Evolutionary conservation across 92 coral and sea anemone species (phyloP).

Genomic region (Parazoanthus atlanticus): DNA sequence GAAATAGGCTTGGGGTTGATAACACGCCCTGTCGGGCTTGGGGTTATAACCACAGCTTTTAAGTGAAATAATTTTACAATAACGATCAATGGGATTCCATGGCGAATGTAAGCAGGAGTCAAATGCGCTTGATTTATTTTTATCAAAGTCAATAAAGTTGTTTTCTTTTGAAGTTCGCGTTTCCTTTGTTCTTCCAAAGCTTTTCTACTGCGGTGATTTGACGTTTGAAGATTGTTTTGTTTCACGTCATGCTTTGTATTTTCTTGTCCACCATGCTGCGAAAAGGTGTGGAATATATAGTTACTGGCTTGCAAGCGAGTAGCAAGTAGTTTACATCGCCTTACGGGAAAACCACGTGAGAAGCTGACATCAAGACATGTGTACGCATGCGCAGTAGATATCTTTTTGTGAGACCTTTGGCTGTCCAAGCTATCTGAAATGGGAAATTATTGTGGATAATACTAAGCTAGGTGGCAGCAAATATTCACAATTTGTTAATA

Average conservation of each 20-base stretch:
- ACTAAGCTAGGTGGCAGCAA: not conserved
- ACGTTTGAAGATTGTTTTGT: not conserved
- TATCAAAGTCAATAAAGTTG: not conserved
- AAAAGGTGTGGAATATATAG: constrained; percentile 53
- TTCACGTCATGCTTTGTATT: not conserved
- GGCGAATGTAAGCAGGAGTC: not conserved
- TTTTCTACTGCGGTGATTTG: not conserved
- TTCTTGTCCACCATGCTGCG: not conserved
- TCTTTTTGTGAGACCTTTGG: constrained; percentile 18
- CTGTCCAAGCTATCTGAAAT: not conserved
- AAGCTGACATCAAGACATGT: constrained; percentile 54
- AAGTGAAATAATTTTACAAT: not conserved
- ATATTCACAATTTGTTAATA: not conserved
- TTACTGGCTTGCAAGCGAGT: constrained; percentile 66
- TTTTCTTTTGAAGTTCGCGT: not conserved
- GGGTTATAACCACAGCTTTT: not conserved
- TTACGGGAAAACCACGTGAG: constrained; percentile 58
- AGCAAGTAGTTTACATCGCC: constrained; percentile 63
- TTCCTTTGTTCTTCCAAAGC: not conserved
- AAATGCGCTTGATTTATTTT: not conserved
- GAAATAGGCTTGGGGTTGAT: not conserved
- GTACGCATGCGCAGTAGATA: constrained; percentile 46
- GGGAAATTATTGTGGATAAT: not conserved
- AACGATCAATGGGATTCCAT: not conserved
- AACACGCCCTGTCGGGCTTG: not conserved